Base-by-base conservation (phyloP, 1,140 invertebrate species). In the Tetranychus cinnabarinus region DNA sequence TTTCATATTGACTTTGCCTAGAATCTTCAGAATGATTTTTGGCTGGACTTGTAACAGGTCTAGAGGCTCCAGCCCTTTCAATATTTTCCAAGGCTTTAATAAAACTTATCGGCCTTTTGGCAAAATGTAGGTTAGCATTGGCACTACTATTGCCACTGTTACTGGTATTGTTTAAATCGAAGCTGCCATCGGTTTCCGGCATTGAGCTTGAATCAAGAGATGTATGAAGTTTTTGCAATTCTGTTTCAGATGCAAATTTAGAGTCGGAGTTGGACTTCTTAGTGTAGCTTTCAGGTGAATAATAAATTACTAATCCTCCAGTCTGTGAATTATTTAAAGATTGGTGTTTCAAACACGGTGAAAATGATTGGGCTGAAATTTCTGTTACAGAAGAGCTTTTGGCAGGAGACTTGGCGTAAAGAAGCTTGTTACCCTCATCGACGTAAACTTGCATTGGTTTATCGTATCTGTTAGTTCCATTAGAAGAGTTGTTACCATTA, bases 401-500 rank as follows among this genome's bases (percentile, higher is more conserved):
- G 10, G 48, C 23, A 42, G 39, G 39, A 42, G 39, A 42, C 39
- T 42, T 42, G 39, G 39, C 39, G 39, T 42, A 42, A 42, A 42
- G 39, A 47, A 56, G 48, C 56, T 56, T 33, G 42, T 61, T 90
- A 74, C 82, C 86, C 77, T 88, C 89, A 77, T 91, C 89, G 79
- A 88, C 87, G 79, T 91, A 93, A 70, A 90, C 88, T 80, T 90
- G 92, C 74, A 93, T 86, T 79, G 88, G 83, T 75, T 82, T 84
- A 71, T 82, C 75, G 60, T 72, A 72, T 34, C 33, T 58, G 4
- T 10, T 58, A 42, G 39, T 23, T 15, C 69, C 69, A 56, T 63
- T n/a, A 67, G 68, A 23, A 59, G 15, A 65, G 61, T 35, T 45
- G 31, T 13, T 15, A 54, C 42, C 37, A 12, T 35, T 50, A 58